A percentile compares a stretch with the other conserved stretches of the same genome.
Conservation (phyloP, 1,140 invertebrate species). For the Drosophila lacteicornis region DNA sequence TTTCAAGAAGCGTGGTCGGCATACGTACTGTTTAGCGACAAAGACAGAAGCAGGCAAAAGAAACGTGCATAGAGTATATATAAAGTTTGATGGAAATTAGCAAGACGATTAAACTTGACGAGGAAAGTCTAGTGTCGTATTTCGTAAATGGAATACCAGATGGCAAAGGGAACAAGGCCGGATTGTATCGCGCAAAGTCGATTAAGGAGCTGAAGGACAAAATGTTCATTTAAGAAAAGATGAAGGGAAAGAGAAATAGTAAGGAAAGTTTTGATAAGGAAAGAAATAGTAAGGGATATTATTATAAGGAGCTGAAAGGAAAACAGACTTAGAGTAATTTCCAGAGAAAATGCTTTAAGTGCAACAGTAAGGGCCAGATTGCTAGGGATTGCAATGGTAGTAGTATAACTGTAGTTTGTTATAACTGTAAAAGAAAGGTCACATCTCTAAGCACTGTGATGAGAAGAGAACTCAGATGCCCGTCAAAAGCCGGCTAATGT, state of each 20-base stretch:
- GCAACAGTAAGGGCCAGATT: too few relatives aligned
- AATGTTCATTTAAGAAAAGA: background rate
- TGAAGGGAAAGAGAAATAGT: background rate
- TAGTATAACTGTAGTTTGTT: too few relatives aligned
- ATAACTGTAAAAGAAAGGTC: too few relatives aligned
- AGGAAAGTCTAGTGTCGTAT: conserved; percentile 4
- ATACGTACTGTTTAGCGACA: background rate
- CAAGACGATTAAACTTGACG: background rate
- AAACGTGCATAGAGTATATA: background rate
- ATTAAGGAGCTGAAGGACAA: background rate
- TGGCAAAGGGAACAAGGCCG: background rate
- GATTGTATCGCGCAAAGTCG: conserved; percentile 1
- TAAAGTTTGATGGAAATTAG: background rate
- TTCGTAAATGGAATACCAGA: conserved; percentile 3
- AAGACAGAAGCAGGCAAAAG: background rate
- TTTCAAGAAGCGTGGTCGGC: background rate
- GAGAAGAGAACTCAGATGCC: too few relatives aligned
- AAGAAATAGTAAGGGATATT: too few relatives aligned
- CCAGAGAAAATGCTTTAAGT: background rate
- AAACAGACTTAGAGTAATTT: background rate
- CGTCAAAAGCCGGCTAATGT: too few relatives aligned
- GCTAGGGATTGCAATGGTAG: too few relatives aligned
- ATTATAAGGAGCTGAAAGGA: too few relatives aligned
- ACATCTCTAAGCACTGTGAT: too few relatives aligned
- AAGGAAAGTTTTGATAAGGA: background rate